A percentile compares a stretch with the other conserved stretches of the same genome.
Evolutionary conservation across 1,140 invertebrate genomes (phyloP).

Genomic region (Heliconius nattereri): DNA sequence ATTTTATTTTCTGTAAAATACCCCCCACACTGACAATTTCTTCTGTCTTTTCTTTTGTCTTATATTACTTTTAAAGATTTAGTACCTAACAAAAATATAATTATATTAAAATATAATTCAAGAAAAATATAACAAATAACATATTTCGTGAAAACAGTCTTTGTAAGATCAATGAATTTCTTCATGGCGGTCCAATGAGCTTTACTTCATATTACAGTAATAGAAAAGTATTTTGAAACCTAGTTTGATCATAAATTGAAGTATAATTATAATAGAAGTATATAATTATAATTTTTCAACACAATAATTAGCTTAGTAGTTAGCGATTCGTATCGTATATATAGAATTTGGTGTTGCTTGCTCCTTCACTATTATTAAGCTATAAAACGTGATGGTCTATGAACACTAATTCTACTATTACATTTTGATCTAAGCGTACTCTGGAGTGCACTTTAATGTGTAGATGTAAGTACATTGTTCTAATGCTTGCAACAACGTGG

Average conservation of each 20-base stretch:
- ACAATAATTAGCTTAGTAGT: not conserved
- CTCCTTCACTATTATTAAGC: slow-evolving; percentile 5
- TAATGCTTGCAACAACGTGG: not conserved
- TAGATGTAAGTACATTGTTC: not conserved
- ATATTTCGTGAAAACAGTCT: no score
- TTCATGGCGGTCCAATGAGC: no score
- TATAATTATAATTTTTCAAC: not conserved
- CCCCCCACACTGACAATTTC: no score
- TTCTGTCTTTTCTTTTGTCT: no score
- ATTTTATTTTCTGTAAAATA: no score
- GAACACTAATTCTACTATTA: slow-evolving; percentile 10
- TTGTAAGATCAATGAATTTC: no score
- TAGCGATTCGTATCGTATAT: not conserved
- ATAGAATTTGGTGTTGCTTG: not conserved
- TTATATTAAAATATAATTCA: no score
- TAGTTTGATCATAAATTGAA: not conserved
- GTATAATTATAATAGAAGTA: not conserved
- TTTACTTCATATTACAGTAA: no score
- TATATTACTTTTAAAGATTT: no score
- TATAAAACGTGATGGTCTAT: slow-evolving; percentile 14
- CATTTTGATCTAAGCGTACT: not conserved
- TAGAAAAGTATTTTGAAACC: no score
- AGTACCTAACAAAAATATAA: no score
- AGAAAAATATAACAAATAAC: no score
- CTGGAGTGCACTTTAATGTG: not conserved